These are phyloP conservation scores for Pteria penguin DNA, from an alignment of 2,888 invertebrate species.

Conservation along the genomic window DNA sequence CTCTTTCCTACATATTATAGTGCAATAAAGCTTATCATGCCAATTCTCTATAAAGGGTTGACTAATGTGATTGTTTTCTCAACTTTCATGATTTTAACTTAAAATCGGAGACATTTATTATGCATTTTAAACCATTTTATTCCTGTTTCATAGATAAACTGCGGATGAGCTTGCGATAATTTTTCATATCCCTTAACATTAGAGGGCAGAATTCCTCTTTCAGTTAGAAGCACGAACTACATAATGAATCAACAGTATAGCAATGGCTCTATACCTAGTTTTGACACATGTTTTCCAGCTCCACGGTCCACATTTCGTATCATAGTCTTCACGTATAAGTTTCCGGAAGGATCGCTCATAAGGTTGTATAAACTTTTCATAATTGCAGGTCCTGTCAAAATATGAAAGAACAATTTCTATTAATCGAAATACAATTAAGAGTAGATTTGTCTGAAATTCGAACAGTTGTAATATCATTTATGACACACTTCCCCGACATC, in stretches of 20 bases:
- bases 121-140: no score
- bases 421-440: background rate
- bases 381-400: constrained; percentile 63
- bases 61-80: no score
- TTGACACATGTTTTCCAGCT: constrained; percentile 65
- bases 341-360: constrained; percentile 63
- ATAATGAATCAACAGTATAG: no score
- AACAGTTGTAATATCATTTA: no score
- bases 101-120: no score
- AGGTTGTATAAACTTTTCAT: constrained; percentile 63
- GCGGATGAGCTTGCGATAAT: no score
- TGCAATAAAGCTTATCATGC: no score
- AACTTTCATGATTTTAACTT: no score
- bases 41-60: no score
- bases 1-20: no score
- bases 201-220: background rate
- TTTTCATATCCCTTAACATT: background rate
- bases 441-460: background rate
- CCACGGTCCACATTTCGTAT: constrained; percentile 66
- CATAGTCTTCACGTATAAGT: constrained; percentile 57
- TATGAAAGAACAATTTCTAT: background rate
- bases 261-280: constrained; percentile 57
- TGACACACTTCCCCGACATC: no score
- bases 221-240: background rate
- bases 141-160: no score